These are phyloP conservation scores for Rhincodon typus DNA, from an alignment of 2,797 vertebrate genomes.

Conservation along the genomic window DNA sequence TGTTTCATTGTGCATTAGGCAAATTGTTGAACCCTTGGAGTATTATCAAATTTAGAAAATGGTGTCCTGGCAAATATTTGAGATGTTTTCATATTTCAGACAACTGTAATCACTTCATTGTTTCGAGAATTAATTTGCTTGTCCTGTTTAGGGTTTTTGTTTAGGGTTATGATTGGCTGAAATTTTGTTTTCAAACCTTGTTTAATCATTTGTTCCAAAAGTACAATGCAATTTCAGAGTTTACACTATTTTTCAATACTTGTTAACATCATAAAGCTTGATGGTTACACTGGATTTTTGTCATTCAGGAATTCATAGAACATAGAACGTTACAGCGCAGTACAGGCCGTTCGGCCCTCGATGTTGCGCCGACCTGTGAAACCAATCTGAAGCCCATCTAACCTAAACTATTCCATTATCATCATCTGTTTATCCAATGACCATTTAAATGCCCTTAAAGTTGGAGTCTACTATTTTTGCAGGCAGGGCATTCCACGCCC, in stretches of 20 bases:
- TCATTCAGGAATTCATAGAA: too few species aligned
- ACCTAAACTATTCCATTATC: too few species aligned
- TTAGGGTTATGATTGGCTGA: not conserved
- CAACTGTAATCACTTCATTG: not conserved
- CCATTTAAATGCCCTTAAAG: too few species aligned
- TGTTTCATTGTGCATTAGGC: not conserved
- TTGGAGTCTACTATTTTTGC: too few species aligned
- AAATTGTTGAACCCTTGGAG: not conserved
- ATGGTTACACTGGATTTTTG: not conserved
- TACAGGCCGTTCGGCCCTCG: too few species aligned
- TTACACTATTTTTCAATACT: not conserved
- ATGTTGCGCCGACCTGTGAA: too few species aligned
- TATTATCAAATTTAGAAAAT: not conserved
- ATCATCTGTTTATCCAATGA: too few species aligned
- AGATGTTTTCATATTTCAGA: not conserved
- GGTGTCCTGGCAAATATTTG: not conserved
- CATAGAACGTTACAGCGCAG: too few species aligned
- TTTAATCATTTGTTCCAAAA: not conserved
- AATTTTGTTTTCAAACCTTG: not conserved
- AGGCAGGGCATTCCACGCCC: too few species aligned
- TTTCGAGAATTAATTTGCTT: not conserved
- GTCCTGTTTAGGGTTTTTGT: not conserved
- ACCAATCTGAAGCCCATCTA: too few species aligned
- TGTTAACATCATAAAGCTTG: not conserved
- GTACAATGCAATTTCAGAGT: not conserved